Conservation (phyloP, 2,113 vertebrate species). For the Dolichallabes microphthalmus region DNA sequence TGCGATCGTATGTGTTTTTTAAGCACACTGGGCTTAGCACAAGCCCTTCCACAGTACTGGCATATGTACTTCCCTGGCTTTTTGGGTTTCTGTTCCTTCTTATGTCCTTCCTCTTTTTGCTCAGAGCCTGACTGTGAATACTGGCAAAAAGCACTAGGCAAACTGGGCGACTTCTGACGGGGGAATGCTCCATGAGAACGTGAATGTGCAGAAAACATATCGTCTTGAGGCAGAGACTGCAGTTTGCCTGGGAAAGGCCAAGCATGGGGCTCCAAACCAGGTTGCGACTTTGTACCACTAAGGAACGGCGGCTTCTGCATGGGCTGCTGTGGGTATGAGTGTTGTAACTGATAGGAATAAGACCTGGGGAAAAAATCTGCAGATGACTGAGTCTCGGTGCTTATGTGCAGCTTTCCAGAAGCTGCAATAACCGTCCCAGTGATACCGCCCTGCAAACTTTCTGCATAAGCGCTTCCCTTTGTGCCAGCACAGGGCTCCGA, state of each 20-base stretch:
- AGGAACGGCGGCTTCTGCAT: constrained; percentile 84
- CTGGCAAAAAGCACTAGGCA: constrained; percentile 86
- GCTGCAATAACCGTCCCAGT: constrained; percentile 65
- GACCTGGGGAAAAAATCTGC: constrained; percentile 81
- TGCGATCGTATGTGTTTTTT: constrained; percentile 99
- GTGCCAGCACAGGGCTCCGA: constrained; percentile 83
- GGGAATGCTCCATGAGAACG: constrained; percentile 83
- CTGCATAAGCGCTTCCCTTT: constrained; percentile 86
- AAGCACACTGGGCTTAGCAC: constrained; percentile 97
- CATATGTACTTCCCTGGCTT: constrained; percentile 98
- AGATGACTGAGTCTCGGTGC: constrained; percentile 75
- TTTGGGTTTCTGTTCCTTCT: constrained; percentile 95
- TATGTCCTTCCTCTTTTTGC: constrained; percentile 86
- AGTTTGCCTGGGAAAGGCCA: constrained; percentile 90
- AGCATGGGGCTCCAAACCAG: constrained; percentile 85
- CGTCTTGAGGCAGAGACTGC: constrained; percentile 83
- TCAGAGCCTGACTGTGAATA: constrained; percentile 89
- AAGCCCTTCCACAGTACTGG: constrained; percentile 93
- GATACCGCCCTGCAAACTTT: constrained; percentile 76
- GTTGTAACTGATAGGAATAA: constrained; percentile 82
- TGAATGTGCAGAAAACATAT: constrained; percentile 85
- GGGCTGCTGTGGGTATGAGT: constrained; percentile 89
- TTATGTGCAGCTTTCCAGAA: constrained; percentile 81
- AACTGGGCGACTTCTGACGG: constrained; percentile 87
- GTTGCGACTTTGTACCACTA: constrained; percentile 86